phyloP scores from a whole-genome alignment of 2,888 invertebrate genomes.

The Eristalis intricaria region DNA sequence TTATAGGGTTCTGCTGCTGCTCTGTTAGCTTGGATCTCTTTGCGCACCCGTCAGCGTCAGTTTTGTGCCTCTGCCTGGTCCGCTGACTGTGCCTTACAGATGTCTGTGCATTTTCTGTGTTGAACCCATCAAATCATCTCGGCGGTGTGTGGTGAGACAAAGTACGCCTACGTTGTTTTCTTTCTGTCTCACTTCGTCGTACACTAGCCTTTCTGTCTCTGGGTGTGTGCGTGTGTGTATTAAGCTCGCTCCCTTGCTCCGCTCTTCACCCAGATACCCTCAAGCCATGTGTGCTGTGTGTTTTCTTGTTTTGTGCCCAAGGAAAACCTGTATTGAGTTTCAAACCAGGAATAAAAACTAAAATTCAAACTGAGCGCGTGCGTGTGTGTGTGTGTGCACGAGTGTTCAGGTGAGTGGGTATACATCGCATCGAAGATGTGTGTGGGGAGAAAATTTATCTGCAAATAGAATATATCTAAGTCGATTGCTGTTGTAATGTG shows the following conservation, averaged over 20 bases:
- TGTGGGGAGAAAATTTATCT: conserved; percentile 66
- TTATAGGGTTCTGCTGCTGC: conserved; percentile 41
- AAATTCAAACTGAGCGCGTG: conserved; percentile 10
- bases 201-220: not conserved
- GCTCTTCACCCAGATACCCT: not conserved
- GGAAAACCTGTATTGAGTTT: conserved; percentile 71
- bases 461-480: conserved; percentile 62
- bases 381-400: conserved; percentile 1
- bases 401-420: conserved; percentile 57
- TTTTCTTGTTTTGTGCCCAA: conserved; percentile 69
- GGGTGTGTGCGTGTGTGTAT: conserved; percentile 2
- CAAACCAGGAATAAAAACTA: conserved; percentile 69
- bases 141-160: conserved; percentile 52
- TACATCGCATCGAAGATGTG: conserved; percentile 3
- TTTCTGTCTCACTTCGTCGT: conserved; percentile 56
- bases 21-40: too few species aligned
- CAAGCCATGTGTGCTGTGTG: conserved; percentile 20
- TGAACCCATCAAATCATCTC: conserved; percentile 44
- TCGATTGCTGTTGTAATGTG: conserved; percentile 30
- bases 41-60: not conserved
- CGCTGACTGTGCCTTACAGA: conserved; percentile 54
- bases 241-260: conserved; percentile 14
- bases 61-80: not conserved
- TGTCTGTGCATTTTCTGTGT: conserved; percentile 39
- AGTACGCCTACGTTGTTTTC: conserved; percentile 72